A percentile compares a stretch with the other conserved stretches of the same genome.
Evolutionary conservation across 2,113 vertebrate species (phyloP).

Genomic region (Bungarus multicinctus): DNA sequence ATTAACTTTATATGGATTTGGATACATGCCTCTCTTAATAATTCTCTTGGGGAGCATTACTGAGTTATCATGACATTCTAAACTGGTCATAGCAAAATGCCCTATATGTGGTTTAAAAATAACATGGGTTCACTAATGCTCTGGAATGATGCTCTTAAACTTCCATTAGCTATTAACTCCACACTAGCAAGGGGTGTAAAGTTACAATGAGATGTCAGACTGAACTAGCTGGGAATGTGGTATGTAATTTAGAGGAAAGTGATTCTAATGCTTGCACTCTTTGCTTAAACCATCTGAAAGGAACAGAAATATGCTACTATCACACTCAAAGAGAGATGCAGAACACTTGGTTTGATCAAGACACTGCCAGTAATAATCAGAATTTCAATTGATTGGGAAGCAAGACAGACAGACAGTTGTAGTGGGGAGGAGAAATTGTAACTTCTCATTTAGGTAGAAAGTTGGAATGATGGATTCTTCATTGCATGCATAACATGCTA

Average conservation of each 20-base stretch:
- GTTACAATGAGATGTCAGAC: conserved; percentile 27
- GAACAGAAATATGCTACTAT: background rate
- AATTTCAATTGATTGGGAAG: background rate
- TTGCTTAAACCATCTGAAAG: conserved; percentile 4
- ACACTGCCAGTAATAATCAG: background rate
- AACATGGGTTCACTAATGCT: conserved; percentile 25
- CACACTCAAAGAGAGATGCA: background rate
- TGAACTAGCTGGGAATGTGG: conserved; percentile 18
- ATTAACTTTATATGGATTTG: background rate
- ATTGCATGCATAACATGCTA: background rate
- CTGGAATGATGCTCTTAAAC: conserved; percentile 34
- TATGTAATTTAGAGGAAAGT: conserved; percentile 19
- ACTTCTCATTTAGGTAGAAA: background rate
- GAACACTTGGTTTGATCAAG: background rate
- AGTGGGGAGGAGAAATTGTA: background rate
- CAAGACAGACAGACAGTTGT: background rate
- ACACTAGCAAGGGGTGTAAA: conserved; percentile 14
- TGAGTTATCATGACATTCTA: conserved; percentile 21
- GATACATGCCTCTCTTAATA: background rate
- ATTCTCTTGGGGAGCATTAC: background rate
- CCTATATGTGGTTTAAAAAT: conserved; percentile 10
- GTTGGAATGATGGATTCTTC: background rate
- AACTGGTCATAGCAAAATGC: conserved; percentile 1
- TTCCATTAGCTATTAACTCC: conserved; percentile 29
- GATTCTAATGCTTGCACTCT: background rate